Conservation (phyloP, 2,113 vertebrate genomes). For the Ceuthmochares aereus region DNA sequence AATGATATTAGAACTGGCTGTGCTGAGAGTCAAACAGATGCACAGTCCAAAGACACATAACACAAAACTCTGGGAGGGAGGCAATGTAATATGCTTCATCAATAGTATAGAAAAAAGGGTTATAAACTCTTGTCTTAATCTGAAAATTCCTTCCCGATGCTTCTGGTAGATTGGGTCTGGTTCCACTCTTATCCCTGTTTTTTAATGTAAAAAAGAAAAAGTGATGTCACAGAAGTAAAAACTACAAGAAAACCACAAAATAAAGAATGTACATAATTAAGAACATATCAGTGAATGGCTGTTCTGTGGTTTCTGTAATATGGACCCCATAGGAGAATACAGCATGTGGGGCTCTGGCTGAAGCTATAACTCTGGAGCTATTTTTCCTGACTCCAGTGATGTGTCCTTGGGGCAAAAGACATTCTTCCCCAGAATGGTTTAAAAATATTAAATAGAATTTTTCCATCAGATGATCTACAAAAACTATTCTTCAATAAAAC, state of each 20-base stretch:
- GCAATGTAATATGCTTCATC: neutral
- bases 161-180: neutral
- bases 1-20: neutral
- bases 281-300: neutral
- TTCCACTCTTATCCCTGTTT: neutral
- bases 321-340: conserved; percentile 3
- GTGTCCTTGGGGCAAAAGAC: neutral
- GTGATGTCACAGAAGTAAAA: conserved; percentile 38
- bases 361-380: neutral
- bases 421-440: neutral
- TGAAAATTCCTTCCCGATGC: neutral
- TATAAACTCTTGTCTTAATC: neutral
- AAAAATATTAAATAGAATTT: conserved; percentile 21
- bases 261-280: conserved; percentile 34
- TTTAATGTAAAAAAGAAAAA: conserved; percentile 3
- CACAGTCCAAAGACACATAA: neutral
- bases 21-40: neutral
- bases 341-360: neutral
- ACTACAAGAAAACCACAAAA: conserved; percentile 10
- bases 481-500: conserved; percentile 46
- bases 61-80: neutral
- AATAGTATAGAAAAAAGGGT: neutral
- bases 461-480: conserved; percentile 16
- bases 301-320: conserved; percentile 6
- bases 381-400: neutral